phyloP scores from a whole-genome alignment of 2,888 invertebrate genomes.

The Drosophila gaucha region DNA sequence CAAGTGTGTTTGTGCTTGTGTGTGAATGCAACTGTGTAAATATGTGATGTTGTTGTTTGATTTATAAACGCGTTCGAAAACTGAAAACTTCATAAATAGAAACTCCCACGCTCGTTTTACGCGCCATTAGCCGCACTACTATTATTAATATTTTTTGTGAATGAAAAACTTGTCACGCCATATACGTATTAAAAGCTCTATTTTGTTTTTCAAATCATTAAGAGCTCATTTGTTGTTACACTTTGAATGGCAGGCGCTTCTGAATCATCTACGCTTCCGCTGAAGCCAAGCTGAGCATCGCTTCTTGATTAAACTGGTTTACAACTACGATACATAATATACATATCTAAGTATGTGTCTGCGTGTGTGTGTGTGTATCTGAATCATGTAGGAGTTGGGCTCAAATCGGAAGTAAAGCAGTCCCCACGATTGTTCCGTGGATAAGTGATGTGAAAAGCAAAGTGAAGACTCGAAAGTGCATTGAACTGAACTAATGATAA shows the following conservation, averaged over 20 bases:
- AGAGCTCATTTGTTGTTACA: conserved; percentile 47
- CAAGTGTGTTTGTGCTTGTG: not conserved
- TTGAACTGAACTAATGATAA: conserved; percentile 54
- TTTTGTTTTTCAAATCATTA: conserved; percentile 27
- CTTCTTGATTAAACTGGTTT: conserved; percentile 59
- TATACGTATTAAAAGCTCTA: conserved; percentile 41
- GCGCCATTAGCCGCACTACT: conserved; percentile 22
- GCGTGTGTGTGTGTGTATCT: conserved; percentile 3
- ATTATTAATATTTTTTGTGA: conserved; percentile 51
- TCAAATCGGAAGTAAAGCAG: conserved; percentile 64
- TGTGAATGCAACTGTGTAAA: conserved; percentile 33
- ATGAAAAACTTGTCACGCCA: conserved; percentile 71
- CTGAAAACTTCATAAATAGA: conserved; percentile 31
- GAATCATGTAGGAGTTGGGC: conserved; percentile 61
- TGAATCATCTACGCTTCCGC: conserved; percentile 64
- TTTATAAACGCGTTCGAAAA: conserved; percentile 42
- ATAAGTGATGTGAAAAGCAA: conserved; percentile 39
- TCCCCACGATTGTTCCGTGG: conserved; percentile 40
- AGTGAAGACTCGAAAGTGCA: conserved; percentile 48
- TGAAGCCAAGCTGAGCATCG: conserved; percentile 32
- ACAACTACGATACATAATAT: conserved; percentile 17
- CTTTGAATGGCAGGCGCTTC: conserved; percentile 34
- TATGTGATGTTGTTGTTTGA: conserved; percentile 39
- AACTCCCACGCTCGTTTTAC: conserved; percentile 62
- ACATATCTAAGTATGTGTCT: not conserved